Conservation (phyloP, 2,888 invertebrate genomes). For the Vanessa cardui region DNA sequence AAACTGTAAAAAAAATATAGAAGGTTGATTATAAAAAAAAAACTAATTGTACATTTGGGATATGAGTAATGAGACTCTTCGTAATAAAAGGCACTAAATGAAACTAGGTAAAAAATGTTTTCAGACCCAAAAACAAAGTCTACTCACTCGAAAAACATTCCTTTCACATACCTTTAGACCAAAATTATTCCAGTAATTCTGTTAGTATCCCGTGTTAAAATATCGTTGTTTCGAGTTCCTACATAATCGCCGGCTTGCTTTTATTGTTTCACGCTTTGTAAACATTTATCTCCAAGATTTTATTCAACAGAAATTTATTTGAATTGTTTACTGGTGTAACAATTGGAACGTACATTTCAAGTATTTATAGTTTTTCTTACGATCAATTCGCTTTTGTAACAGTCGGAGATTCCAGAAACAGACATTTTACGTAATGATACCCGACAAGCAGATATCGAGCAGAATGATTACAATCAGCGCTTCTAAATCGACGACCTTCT, state of each 20-base stretch:
- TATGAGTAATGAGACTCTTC: too few species aligned
- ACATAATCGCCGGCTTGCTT: constrained; percentile 1
- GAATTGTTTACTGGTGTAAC: not conserved
- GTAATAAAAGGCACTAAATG: too few species aligned
- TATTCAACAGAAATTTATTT: not conserved
- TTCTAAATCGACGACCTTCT: too few species aligned
- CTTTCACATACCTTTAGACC: not conserved
- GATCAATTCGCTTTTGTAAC: not conserved
- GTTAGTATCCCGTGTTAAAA: not conserved
- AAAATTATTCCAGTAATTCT: not conserved
- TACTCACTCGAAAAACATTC: not conserved
- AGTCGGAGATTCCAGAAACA: too few species aligned
- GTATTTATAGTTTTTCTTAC: not conserved
- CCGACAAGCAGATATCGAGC: too few species aligned
- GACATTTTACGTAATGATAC: too few species aligned
- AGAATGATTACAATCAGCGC: too few species aligned
- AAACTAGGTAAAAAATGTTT: not conserved
- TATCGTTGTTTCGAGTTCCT: not conserved
- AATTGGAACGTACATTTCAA: not conserved
- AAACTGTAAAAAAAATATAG: too few species aligned
- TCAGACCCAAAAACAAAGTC: not conserved
- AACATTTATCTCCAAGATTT: not conserved
- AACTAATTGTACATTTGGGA: too few species aligned
- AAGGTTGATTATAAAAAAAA: too few species aligned
- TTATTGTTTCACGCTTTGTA: constrained; percentile 2